These are phyloP conservation scores for Halisarca cf. caerulea DNA, from an alignment of 37 sponge, comb jelly and placozoan genomes.

Conservation along the genomic window DNA sequence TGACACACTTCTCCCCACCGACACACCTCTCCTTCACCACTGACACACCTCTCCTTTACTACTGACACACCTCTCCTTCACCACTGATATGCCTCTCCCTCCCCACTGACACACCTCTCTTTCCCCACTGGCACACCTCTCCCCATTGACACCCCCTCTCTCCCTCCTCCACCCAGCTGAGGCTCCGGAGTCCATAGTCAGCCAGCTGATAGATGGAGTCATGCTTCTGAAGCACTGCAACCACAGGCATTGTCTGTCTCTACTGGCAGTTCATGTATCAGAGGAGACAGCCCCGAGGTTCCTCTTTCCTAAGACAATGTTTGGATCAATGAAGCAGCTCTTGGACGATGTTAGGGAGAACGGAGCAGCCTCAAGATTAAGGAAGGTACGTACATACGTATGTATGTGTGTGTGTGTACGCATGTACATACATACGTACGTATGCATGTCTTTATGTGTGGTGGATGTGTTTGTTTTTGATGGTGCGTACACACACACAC, in stretches of 20 bases:
- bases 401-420: not conserved
- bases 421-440: not conserved
- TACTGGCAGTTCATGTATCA: conserved; percentile 49
- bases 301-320: conserved; percentile 67
- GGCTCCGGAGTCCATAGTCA: conserved; percentile 69
- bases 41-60: too few relatives aligned
- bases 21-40: too few relatives aligned
- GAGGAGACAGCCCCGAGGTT: conserved; percentile 67
- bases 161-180: conserved; percentile 42
- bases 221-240: conserved; percentile 27
- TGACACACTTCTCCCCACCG: too few relatives aligned
- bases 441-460: conserved; percentile 11
- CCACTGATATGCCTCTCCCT: not conserved
- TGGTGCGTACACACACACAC: too few relatives aligned
- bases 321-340: conserved; percentile 62
- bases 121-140: too few relatives aligned
- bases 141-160: not conserved
- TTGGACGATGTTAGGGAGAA: conserved; percentile 24
- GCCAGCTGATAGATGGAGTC: conserved; percentile 69
- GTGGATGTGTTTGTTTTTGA: not conserved
- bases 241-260: conserved; percentile 65
- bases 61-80: not conserved
- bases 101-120: too few relatives aligned
- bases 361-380: not conserved
- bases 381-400: conserved; percentile 4